phyloP scores from a whole-genome alignment of 1,140 invertebrate genomes.

The Oryctes rhinoceros region DNA sequence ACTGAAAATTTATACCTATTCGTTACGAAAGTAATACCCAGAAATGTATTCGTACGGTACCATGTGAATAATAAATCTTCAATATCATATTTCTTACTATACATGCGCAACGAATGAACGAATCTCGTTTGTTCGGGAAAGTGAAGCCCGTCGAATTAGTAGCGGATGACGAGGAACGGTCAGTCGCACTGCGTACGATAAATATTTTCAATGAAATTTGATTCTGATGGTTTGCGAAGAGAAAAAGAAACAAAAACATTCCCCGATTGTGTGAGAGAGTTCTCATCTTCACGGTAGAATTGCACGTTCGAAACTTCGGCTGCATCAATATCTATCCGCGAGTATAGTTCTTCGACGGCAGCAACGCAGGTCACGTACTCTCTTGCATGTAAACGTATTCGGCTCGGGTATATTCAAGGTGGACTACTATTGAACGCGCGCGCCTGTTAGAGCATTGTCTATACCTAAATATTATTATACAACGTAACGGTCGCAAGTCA shows the following conservation, averaged over 20 bases:
- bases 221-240: background rate
- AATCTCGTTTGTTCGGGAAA: constrained; percentile 7
- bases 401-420: background rate
- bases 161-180: background rate
- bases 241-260: background rate
- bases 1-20: too few species aligned
- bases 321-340: background rate
- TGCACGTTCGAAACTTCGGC: background rate
- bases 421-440: background rate
- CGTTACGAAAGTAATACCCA: background rate
- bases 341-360: constrained; percentile 2
- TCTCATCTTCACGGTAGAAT: background rate
- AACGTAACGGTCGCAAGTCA: background rate
- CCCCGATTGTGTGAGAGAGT: background rate
- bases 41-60: background rate
- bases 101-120: background rate
- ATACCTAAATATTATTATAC: background rate
- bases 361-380: background rate
- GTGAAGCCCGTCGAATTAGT: background rate
- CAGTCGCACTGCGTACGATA: background rate
- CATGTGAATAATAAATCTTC: background rate
- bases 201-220: constrained; percentile 1
- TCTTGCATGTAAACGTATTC: background rate
- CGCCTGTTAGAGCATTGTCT: background rate
- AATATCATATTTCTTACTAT: background rate